phyloP scores from a whole-genome alignment of 2,888 invertebrate species.

The Acanthosepion esculentum region DNA sequence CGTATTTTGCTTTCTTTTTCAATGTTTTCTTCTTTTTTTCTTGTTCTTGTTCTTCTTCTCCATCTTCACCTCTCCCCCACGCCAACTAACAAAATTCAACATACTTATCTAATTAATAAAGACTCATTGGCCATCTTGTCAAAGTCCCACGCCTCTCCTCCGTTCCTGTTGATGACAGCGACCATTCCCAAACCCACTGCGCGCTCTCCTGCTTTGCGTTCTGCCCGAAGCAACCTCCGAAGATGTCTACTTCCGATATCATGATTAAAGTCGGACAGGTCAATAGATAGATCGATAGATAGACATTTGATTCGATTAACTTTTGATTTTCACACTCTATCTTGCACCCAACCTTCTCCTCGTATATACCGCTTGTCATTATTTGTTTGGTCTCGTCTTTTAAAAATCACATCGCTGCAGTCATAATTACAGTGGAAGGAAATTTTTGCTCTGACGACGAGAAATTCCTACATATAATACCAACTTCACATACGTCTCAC shows the following conservation, averaged over 20 bases:
- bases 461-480: not conserved
- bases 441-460: not conserved
- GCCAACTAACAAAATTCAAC: not conserved
- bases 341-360: not conserved
- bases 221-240: not conserved
- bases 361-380: not conserved
- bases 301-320: not conserved
- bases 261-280: not conserved
- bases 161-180: not conserved
- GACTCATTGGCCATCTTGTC: not conserved
- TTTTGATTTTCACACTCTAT: not conserved
- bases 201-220: not conserved
- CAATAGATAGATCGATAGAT: constrained; percentile 21
- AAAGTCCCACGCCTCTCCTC: not conserved
- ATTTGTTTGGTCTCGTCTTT: not conserved
- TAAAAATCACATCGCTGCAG: not conserved
- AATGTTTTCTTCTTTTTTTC: not conserved
- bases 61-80: not conserved
- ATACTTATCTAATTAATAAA: not conserved
- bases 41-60: not conserved
- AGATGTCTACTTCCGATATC: constrained; percentile 6
- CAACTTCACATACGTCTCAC: not conserved
- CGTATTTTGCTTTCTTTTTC: not conserved
- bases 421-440: not conserved
- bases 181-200: not conserved